These are phyloP conservation scores for Bombus vancouverensis DNA, from an alignment of 1,140 invertebrate genomes.

Conservation along the genomic window DNA sequence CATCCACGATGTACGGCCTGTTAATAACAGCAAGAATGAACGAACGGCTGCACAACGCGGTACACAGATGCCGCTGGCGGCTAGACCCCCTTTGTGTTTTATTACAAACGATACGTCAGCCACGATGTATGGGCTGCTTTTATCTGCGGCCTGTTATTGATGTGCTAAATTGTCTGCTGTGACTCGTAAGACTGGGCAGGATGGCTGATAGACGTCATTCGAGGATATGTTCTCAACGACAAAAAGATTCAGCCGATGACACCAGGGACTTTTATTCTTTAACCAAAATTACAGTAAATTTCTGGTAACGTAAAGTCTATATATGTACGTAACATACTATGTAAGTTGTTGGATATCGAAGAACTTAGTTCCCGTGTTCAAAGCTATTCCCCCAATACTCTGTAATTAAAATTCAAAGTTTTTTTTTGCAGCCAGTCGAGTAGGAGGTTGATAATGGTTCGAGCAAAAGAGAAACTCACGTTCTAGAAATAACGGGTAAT, in stretches of 20 bases:
- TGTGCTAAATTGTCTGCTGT: slow-evolving; percentile 81
- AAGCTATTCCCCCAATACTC: not conserved
- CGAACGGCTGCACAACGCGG: slow-evolving; percentile 74
- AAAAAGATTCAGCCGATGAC: slow-evolving; percentile 52
- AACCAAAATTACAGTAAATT: slow-evolving; percentile 1
- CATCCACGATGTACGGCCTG: slow-evolving; percentile 77
- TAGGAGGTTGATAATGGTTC: not conserved
- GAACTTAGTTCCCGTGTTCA: not conserved
- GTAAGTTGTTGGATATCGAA: not conserved
- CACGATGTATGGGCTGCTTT: slow-evolving; percentile 81
- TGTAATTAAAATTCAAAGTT: slow-evolving; percentile 3
- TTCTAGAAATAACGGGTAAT: slow-evolving; percentile 33
- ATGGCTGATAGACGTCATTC: slow-evolving; percentile 76
- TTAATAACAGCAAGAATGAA: slow-evolving; percentile 80
- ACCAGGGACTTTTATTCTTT: not conserved
- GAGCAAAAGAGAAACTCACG: not conserved
- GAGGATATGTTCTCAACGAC: slow-evolving; percentile 62
- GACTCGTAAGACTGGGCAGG: slow-evolving; percentile 78
- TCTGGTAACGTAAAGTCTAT: not conserved
- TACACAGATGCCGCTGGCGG: slow-evolving; percentile 78
- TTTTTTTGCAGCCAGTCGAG: not conserved
- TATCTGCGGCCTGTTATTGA: slow-evolving; percentile 81
- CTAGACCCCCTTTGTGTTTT: slow-evolving; percentile 81
- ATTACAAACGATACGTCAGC: slow-evolving; percentile 82
- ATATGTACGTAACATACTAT: not conserved